phyloP scores from a whole-genome alignment of 2,797 vertebrate species.

The Enteromius paludinosus region DNA sequence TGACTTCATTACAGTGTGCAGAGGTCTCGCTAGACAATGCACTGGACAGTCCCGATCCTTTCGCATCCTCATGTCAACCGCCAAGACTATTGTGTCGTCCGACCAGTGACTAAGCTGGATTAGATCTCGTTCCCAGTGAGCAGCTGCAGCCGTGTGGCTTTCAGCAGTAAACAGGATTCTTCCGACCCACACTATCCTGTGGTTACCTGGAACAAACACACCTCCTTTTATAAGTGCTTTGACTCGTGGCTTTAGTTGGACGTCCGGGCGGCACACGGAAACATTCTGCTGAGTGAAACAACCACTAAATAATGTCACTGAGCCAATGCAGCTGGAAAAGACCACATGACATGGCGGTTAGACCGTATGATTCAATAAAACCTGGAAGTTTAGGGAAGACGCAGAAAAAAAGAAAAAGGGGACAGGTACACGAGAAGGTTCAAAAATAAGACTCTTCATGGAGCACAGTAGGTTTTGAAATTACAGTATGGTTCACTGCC shows the following conservation, averaged over 20 bases:
- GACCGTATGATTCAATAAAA: constrained; percentile 8
- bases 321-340: constrained; percentile 24
- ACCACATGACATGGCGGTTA: background rate
- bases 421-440: constrained; percentile 8
- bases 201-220: constrained; percentile 49
- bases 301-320: constrained; percentile 23
- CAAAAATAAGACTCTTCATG: background rate
- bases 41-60: constrained; percentile 49
- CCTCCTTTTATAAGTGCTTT: constrained; percentile 31
- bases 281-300: constrained; percentile 24
- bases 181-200: constrained; percentile 54
- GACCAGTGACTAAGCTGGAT: constrained; percentile 53
- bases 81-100: constrained; percentile 53
- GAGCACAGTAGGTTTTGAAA: background rate
- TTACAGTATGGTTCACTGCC: background rate
- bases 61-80: constrained; percentile 26
- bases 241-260: constrained; percentile 39
- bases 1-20: constrained; percentile 48
- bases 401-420: background rate
- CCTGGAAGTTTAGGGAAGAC: background rate
- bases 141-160: constrained; percentile 50
- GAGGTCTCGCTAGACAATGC: constrained; percentile 55
- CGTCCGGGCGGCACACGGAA: constrained; percentile 5
- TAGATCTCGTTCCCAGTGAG: constrained; percentile 49
- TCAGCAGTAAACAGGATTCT: constrained; percentile 60